These are phyloP conservation scores for Epinotia demarniana DNA, from an alignment of 2,888 invertebrate species.

Conservation along the genomic window DNA sequence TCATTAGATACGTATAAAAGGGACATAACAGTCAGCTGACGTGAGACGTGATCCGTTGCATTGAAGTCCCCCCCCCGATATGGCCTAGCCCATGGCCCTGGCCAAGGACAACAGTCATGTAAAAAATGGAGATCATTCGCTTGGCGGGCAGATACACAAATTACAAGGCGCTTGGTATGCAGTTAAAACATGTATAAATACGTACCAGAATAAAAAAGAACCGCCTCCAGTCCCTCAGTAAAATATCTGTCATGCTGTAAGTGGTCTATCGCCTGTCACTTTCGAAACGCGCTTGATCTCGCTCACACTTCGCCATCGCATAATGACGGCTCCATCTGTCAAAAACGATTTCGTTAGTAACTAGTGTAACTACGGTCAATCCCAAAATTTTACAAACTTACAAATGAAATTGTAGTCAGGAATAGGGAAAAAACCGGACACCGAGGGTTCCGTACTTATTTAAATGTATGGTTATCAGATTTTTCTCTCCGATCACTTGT, in stretches of 20 bases:
- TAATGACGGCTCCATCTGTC: conserved; percentile 40
- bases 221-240: conserved; percentile 36
- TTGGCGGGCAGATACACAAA: conserved; percentile 38
- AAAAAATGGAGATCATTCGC: conserved; percentile 28
- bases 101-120: not conserved
- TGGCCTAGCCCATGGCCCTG: not conserved
- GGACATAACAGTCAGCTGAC: too few species aligned
- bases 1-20: too few species aligned
- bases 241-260: conserved; percentile 44
- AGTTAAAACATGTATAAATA: conserved; percentile 14
- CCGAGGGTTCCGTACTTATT: too few species aligned
- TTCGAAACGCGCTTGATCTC: conserved; percentile 38
- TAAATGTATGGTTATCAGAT: too few species aligned
- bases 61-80: not conserved
- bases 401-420: too few species aligned
- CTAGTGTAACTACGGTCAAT: not conserved
- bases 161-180: conserved; percentile 8
- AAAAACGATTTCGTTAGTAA: conserved; percentile 37
- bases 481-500: too few species aligned
- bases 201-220: conserved; percentile 38
- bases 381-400: too few species aligned
- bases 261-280: conserved; percentile 41
- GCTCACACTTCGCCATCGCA: conserved; percentile 39
- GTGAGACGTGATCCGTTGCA: not conserved
- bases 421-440: too few species aligned